Percentiles rank a stretch among this genome's conserved stretches.
These are phyloP conservation scores for Rhopilema esculentum DNA, from an alignment of 30 jellyfish, hydroid and myxozoan genomes.

Conservation along the genomic window DNA sequence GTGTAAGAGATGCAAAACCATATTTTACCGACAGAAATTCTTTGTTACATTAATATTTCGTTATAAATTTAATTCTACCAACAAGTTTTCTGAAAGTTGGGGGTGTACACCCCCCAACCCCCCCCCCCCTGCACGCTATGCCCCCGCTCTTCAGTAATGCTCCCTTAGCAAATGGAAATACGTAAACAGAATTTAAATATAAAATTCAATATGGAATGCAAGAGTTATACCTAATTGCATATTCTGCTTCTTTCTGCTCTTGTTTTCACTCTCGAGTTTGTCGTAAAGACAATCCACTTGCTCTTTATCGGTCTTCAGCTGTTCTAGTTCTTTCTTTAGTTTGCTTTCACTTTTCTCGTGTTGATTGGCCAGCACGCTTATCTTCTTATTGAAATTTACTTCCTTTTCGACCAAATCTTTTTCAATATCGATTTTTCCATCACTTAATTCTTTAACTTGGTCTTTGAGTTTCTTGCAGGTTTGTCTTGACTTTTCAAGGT, in stretches of 20 bases:
- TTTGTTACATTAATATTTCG: too few relatives aligned
- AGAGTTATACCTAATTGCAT: constrained; percentile 27
- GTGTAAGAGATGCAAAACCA: too few relatives aligned
- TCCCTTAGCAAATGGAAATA: too few relatives aligned
- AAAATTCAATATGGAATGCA: too few relatives aligned
- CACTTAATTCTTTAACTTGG: constrained; percentile 31
- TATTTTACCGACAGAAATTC: too few relatives aligned
- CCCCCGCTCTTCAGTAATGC: too few relatives aligned
- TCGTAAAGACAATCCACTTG: neutral
- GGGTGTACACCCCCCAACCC: too few relatives aligned
- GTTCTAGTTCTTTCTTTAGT: constrained; percentile 23
- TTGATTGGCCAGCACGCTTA: neutral
- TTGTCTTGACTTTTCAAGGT: constrained; percentile 46
- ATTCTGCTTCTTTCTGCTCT: neutral
- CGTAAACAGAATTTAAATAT: too few relatives aligned
- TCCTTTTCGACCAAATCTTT: constrained; percentile 24
- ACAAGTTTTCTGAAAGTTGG: too few relatives aligned
- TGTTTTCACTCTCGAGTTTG: constrained; percentile 26
- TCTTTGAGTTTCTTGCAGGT: constrained; percentile 20
- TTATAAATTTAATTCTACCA: too few relatives aligned
- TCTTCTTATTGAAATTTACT: neutral
- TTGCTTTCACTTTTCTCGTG: constrained; percentile 12
- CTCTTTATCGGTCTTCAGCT: constrained; percentile 7
- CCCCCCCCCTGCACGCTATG: too few relatives aligned
- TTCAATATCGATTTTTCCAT: constrained; percentile 14